A percentile compares a stretch with the other conserved stretches of the same genome.
These are phyloP conservation scores for Antechinus stuartii DNA, from an alignment of 2,113 vertebrate genomes.

Conservation along the genomic window DNA sequence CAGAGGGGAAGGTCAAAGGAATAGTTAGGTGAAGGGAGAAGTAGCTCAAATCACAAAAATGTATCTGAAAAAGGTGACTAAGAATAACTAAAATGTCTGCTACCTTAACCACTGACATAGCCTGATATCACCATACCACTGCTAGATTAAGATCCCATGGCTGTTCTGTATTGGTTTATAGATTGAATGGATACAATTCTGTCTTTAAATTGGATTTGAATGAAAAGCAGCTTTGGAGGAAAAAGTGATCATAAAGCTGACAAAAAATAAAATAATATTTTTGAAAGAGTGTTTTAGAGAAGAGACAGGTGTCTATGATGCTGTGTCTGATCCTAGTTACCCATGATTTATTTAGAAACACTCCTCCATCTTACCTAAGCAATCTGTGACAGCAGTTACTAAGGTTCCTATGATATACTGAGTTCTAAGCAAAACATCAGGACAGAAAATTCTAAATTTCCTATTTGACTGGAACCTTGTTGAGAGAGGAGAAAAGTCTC, in stretches of 20 bases:
- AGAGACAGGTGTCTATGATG: not conserved
- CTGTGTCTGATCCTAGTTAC: not conserved
- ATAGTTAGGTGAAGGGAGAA: too few species aligned
- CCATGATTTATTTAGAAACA: not conserved
- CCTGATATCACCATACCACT: not conserved
- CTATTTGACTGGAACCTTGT: not conserved
- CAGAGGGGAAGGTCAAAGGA: too few species aligned
- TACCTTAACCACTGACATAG: not conserved
- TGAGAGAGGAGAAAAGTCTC: not conserved
- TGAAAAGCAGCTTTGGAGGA: not conserved
- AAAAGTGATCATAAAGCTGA: not conserved
- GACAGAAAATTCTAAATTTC: not conserved
- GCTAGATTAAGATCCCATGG: not conserved
- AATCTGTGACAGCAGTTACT: not conserved
- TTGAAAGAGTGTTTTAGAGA: not conserved
- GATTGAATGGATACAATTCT: not conserved
- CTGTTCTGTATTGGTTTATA: not conserved
- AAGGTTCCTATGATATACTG: not conserved
- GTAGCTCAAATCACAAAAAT: too few species aligned
- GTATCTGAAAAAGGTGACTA: too few species aligned
- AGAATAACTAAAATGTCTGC: not conserved
- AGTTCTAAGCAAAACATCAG: conserved; percentile 5
- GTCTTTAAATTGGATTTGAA: not conserved
- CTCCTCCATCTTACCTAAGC: not conserved
- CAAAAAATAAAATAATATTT: not conserved